These are phyloP conservation scores for Marcusenius ussheri DNA, from an alignment of 2,113 vertebrate genomes.

Conservation along the genomic window DNA sequence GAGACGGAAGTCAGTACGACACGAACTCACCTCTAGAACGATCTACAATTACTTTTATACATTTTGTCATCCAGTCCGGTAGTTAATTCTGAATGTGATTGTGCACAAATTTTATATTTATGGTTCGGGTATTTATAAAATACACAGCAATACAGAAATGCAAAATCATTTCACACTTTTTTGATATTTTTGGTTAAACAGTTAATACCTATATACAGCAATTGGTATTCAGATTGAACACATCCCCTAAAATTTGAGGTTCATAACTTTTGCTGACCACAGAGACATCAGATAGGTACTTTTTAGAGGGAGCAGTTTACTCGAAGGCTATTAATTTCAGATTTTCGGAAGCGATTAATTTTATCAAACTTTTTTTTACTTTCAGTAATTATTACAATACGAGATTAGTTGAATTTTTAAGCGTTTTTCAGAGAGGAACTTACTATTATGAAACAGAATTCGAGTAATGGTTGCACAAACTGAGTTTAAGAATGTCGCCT, in stretches of 20 bases:
- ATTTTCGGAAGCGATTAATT: neutral
- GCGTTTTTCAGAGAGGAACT: neutral
- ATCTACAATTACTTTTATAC: neutral
- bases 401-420: neutral
- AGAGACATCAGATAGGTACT: neutral
- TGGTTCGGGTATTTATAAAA: neutral
- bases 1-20: neutral
- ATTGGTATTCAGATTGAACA: neutral
- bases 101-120: neutral
- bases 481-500: neutral
- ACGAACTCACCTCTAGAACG: neutral
- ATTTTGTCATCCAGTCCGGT: neutral
- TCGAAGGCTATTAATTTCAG: neutral
- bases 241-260: neutral
- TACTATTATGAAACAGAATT: neutral
- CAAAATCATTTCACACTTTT: neutral
- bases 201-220: neutral
- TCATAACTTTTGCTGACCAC: neutral
- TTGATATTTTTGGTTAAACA: neutral
- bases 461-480: neutral
- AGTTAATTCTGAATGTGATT: neutral
- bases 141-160: neutral
- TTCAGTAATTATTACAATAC: neutral
- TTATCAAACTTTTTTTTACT: neutral
- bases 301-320: neutral